Evolutionary conservation across 2,797 vertebrate species (phyloP), one percentile per base, ranked within the genome.

Genomic region (Spinus olivaceus): DNA sequence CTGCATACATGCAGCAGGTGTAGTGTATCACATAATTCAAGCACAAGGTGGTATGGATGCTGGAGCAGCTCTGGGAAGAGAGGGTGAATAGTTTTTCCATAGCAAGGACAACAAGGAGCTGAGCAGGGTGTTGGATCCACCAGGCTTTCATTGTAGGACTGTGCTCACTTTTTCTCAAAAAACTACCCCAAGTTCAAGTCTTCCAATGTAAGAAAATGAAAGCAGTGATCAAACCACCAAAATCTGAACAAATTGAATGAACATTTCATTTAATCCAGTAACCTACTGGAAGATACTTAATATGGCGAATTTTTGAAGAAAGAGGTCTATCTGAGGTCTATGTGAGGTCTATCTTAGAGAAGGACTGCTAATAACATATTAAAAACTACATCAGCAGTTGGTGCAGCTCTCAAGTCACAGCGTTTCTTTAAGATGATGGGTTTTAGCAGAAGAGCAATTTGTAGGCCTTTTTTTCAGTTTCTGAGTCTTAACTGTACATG

Each of bases 1-100:
- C 24, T 66, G 25, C 14, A 5, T 24, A 4, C 2, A 14, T 25
- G 53, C 32, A 51, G 44, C 2, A 4, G 37, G 30, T 12, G 20
- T 6, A 20, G 17, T 0, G 0, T 10, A 25, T 10, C 47, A 14
- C 4, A 8, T 9, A 63, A 47, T 5, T 24, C 22, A 30, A 51
- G 47, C 41, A 81, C 33, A 54, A 54, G 30, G 30, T 6, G 7
- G 8, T 16, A 15, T 24, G 61, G 50, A 28, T 51, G 47, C 74
- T 47, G 44, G 33, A 60, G 71, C 67, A 92, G 63, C 50, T 44
- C 46, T 3, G 7, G 37, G n/a, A 71, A 47, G 11, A 64, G 12
- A 63, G 3, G 14, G 12, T 32, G 13, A 41, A 35, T 39, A 23
- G 24, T 21, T 33, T 9, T 41, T 64, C 32, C 56, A 20, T 44